These are phyloP conservation scores for Gymnosoma rotundatum DNA, from an alignment of 2,888 invertebrate genomes.

Conservation along the genomic window DNA sequence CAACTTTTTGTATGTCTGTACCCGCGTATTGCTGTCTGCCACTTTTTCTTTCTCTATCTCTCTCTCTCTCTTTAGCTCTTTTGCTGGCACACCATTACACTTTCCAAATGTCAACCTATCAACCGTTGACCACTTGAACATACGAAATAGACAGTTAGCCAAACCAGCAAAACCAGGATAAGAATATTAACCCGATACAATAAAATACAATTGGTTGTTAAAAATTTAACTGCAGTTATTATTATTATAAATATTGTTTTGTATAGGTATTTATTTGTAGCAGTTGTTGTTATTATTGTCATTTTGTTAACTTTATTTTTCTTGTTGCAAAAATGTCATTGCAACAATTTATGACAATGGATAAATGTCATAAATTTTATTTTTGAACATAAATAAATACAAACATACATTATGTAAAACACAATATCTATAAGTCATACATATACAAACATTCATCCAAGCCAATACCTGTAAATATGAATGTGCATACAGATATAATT, in stretches of 20 bases:
- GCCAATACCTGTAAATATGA: background rate
- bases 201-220: slow-evolving; percentile 68
- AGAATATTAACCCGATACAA: slow-evolving; percentile 66
- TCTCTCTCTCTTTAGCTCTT: background rate
- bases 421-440: slow-evolving; percentile 68
- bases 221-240: slow-evolving; percentile 67
- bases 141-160: slow-evolving; percentile 56
- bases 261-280: slow-evolving; percentile 19
- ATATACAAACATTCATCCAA: slow-evolving; percentile 22
- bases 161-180: slow-evolving; percentile 55
- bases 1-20: slow-evolving; percentile 25
- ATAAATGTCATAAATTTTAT: slow-evolving; percentile 73
- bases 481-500: background rate
- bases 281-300: slow-evolving; percentile 36
- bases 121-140: slow-evolving; percentile 56
- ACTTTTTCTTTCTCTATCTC: background rate
- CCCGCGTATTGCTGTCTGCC: background rate
- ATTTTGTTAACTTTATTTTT: slow-evolving; percentile 36
- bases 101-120: slow-evolving; percentile 55
- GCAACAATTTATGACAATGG: slow-evolving; percentile 74
- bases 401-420: slow-evolving; percentile 70
- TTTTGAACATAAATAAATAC: slow-evolving; percentile 69
- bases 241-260: slow-evolving; percentile 53
- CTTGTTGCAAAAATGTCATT: slow-evolving; percentile 69
- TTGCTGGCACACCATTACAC: slow-evolving; percentile 33